These are phyloP conservation scores for Macroglossus sobrinus DNA, from an alignment of 2,113 vertebrate genomes.

Conservation along the genomic window DNA sequence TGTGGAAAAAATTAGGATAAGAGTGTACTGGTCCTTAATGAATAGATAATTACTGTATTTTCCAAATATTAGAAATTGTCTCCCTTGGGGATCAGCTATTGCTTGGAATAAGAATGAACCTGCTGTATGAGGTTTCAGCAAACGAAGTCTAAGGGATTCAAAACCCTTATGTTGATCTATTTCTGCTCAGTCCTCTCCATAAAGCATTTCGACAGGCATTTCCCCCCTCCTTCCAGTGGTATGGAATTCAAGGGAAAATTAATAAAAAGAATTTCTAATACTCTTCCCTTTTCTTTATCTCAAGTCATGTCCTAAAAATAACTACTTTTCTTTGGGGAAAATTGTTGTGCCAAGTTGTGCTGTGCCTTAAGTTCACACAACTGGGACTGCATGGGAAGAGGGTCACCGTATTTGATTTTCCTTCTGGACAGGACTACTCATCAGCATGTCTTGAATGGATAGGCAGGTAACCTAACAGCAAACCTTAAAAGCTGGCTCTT, in stretches of 20 bases:
- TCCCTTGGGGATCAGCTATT: not conserved
- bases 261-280: constrained; percentile 18
- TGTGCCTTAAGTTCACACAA: not conserved
- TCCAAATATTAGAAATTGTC: not conserved
- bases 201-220: not conserved
- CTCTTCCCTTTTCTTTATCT: not conserved
- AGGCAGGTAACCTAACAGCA: not conserved
- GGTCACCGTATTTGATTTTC: not conserved
- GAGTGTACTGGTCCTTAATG: not conserved
- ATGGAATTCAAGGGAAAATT: not conserved
- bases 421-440: not conserved
- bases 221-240: not conserved
- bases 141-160: not conserved
- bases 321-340: not conserved
- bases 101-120: not conserved
- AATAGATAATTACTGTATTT: constrained; percentile 43
- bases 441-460: not conserved
- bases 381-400: not conserved
- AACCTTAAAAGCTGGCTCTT: not conserved
- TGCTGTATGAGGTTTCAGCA: not conserved
- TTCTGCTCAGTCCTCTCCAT: not conserved
- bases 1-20: not conserved
- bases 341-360: not conserved
- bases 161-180: not conserved
- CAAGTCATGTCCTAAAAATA: not conserved